Base-by-base conservation (phyloP, 1,140 invertebrate genomes). In the Scaptodrosophila lebanonensis region DNA sequence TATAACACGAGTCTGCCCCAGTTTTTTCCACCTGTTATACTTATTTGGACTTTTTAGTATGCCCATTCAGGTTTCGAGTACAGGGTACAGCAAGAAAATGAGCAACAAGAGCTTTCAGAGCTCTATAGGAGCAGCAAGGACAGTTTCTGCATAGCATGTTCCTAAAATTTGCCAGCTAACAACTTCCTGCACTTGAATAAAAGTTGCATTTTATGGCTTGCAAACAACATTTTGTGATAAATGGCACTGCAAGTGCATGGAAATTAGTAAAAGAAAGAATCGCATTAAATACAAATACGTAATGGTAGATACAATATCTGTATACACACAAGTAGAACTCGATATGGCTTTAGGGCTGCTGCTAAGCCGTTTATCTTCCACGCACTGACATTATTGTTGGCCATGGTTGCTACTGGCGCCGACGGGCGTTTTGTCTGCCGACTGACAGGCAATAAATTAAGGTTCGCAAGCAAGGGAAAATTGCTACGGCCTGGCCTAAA, bases 141-240 rank as follows among this genome's bases (percentile, higher is more conserved):
- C 61, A 51, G 65, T 52, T 64, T 42, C 42, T 59, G 53, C 11
- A 33, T 40, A 6, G 35, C 38, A 7, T 39, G 32, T 67, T 57
- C 45, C 58, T 48, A 40, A 68, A 53, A 66, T 64, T 63, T 76
- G 53, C 40, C 50, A 71, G 79, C 64, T 79, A 77, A 77, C 73
- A 65, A 68, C 72, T 72, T 77, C 67, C 72, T 57, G 50, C 51
- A 57, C 48, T 36, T 32, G 35, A 18, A 13, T 3, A 44, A n/a
- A 59, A 44, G 33, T 43, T 44, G 38, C 40, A 45, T 51, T 76
- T 70, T 56, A 61, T 72, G 73, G 36, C 73, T 77, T 25, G 29
- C 30, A 64, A 52, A 57, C 66, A n/a, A n/a, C 36, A 70, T 50
- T 54, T 65, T 65, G 22, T 27, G n/a, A 38, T 15, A 13, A 8